Evolutionary conservation across 2,797 vertebrate species (phyloP), one percentile per base, ranked within the genome.

Genomic region (Rhinophrynus dorsalis): DNA sequence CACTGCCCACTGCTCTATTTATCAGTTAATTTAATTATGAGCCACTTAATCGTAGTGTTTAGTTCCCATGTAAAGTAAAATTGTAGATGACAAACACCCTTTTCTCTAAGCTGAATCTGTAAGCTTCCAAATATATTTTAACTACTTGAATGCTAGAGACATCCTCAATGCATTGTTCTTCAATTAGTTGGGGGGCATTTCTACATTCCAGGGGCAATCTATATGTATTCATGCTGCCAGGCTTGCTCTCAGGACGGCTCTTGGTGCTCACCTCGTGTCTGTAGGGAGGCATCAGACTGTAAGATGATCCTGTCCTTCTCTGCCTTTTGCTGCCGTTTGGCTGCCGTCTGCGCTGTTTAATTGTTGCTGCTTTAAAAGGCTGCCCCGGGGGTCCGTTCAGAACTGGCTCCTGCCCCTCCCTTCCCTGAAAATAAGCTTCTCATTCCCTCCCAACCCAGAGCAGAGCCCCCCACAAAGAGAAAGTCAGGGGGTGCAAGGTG

Each of bases 391-490:
- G 45, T 54, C 55, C 26, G 23, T 54, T 73, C 21, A 27, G 17
- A 52, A 47, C 35, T 57, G 35, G 29, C 29, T 26, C 17, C 15
- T 13, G 27, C 55, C 62, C 55, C 70, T 54, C 55, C 62, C 58
- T 37, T 37, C 37, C 70, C 45, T n/a, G 26, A 51, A 15, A 44
- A 20, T n/a, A 66, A 59, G 37, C 33, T 44, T 18, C 60, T 58
- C 13, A 20, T 40, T 59, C 18, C 52, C 24, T 58, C 59, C 75
- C 70, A 67, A 50, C 68, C 58, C 68, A 0, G 11, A 77, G 72
- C 67, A 38, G 72, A 66, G 68, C 75, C 12, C 61, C 0, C 54
- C 13, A 74, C 81, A 77, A 82, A 77, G 17, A 67, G 78, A 76
- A 57, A 63, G 82, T 20, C 0, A 1, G 40, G 55, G 33, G 62